A percentile compares a stretch with the other conserved stretches of the same genome.
Evolutionary conservation across 2,113 vertebrate genomes (phyloP).

Genomic region (Astatoreochromis straeleni): DNA sequence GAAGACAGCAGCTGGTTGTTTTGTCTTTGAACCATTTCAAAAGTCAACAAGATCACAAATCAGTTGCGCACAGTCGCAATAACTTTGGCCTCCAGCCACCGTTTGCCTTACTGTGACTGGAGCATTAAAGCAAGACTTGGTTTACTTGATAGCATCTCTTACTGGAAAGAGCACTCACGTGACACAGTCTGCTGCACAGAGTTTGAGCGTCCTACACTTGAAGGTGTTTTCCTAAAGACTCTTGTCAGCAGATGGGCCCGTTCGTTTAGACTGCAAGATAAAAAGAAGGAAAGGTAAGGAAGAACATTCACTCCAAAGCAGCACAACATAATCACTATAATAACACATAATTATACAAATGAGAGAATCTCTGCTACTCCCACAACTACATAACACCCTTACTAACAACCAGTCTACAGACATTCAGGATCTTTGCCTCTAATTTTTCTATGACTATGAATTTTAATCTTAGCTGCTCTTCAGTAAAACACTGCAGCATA

Average conservation of each 20-base stretch:
- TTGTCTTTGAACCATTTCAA: neutral
- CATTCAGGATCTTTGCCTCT: neutral
- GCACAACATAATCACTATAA: neutral
- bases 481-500: neutral
- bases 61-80: neutral
- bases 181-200: conserved; percentile 91
- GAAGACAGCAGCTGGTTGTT: neutral
- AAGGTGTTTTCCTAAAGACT: conserved; percentile 93
- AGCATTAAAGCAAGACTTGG: neutral
- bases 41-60: neutral
- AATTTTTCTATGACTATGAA: neutral
- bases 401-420: neutral
- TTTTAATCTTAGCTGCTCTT: neutral
- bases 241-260: conserved; percentile 94
- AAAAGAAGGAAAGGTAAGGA: neutral
- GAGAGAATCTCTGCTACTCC: neutral
- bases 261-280: conserved; percentile 84
- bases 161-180: conserved; percentile 78
- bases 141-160: neutral
- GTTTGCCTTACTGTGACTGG: neutral
- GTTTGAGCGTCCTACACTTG: conserved; percentile 85
- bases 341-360: neutral
- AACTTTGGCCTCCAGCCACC: neutral
- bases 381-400: neutral
- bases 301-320: conserved; percentile 1